phyloP scores from a whole-genome alignment of 2,888 invertebrate species.

The Harpalus rubripes region DNA sequence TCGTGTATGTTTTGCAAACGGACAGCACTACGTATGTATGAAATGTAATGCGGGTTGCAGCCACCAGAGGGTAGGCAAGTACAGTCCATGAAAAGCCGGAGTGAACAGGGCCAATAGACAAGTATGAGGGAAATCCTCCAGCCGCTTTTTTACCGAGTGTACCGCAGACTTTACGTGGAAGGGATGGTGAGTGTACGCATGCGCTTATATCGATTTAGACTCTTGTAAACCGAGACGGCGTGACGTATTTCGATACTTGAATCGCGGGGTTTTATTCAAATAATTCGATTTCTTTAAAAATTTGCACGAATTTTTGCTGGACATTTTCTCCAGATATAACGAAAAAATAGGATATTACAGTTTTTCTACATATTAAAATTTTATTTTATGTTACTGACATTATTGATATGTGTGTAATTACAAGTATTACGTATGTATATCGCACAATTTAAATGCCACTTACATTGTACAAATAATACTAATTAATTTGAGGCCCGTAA shows the following conservation, averaged over 20 bases:
- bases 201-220: conserved; percentile 66
- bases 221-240: conserved; percentile 61
- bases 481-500: too few relatives aligned
- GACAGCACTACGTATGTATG: conserved; percentile 59
- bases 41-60: conserved; percentile 60
- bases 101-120: background rate
- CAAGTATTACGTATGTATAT: too few relatives aligned
- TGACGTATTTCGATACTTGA: conserved; percentile 62
- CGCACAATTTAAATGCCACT: too few relatives aligned
- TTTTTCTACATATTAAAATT: background rate
- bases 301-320: conserved; percentile 9
- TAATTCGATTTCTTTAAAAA: conserved; percentile 51
- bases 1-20: conserved; percentile 60
- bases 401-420: too few relatives aligned
- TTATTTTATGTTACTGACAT: background rate
- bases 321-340: background rate
- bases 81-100: conserved; percentile 51
- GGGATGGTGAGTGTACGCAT: conserved; percentile 61
- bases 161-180: conserved; percentile 61
- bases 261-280: conserved; percentile 33
- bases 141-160: conserved; percentile 57
- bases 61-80: conserved; percentile 61
- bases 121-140: conserved; percentile 38
- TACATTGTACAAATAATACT: too few relatives aligned
- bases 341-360: conserved; percentile 7